Evolutionary conservation across 2,888 invertebrate species (phyloP), one percentile per base, ranked within the genome.

Genomic region (Dorcus hopei): DNA sequence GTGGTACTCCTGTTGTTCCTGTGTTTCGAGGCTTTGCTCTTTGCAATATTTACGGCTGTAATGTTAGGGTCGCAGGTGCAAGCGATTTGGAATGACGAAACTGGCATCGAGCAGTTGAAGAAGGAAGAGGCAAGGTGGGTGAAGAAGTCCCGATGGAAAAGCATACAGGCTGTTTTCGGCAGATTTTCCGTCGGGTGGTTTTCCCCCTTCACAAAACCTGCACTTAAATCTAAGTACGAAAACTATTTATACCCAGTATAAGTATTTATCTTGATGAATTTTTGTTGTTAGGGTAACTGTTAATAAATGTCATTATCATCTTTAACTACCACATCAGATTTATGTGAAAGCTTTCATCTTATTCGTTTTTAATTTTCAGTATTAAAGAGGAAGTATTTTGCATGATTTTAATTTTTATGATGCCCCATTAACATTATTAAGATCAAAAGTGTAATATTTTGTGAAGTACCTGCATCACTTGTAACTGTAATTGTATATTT

Each of bases 71-170:
- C 97, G 0, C 97, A 97, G 79, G 80, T 99, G 43, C 94, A 95
- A 74, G 97, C 98, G 26, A 98, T 99, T 74, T 95, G 97, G 88
- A 94, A 95, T 73, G 99, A 99, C 79, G 96, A 99, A 82, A 99
- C 99, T 69, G 97, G 97, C 43, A 98, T 98, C 68, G 98, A 98
- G 76, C 95, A 95, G 80, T 79, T 98, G 71, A 97, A 97, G 80
- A 95, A 95, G 74, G 97, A 98, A 73, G 91, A 95, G 77, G 93
- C 94, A 1, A 83, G 92, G 9, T 96, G 95, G 95, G 91, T 90
- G 49, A 92, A 92, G 70, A 93, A 93, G 71, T 94, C 95, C 0
- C 84, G 93, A 51, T 95, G 97, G 91, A 92, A 95, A 83, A 95
- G 95, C 72, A 90, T 98, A 68, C 95, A 96, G 75, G 89, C 95